Evolutionary conservation across 2,113 vertebrate genomes (phyloP).

Genomic region (Hylia prasina): DNA sequence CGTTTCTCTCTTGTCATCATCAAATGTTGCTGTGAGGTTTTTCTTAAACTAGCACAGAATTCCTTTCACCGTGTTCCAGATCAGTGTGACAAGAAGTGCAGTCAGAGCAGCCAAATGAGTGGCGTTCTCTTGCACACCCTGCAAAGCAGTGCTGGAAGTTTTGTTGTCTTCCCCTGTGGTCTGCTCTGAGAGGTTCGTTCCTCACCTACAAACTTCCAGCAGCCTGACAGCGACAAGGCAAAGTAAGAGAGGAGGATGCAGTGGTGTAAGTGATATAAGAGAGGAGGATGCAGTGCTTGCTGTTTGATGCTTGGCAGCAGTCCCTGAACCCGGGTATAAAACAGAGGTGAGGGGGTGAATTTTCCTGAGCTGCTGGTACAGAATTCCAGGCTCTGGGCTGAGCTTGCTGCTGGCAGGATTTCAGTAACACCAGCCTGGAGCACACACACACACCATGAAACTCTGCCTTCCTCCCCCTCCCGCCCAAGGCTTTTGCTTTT

Average conservation of each 20-base stretch:
- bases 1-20: background rate
- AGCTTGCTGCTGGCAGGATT: background rate
- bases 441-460: background rate
- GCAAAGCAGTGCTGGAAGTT: background rate
- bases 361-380: background rate
- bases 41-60: background rate
- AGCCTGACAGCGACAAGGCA: background rate
- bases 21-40: background rate
- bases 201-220: rapidly evolving
- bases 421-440: background rate
- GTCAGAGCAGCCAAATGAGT: background rate
- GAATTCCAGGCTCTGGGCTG: background rate
- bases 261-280: no score
- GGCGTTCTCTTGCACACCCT: background rate
- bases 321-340: background rate
- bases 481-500: slow-evolving; percentile 30
- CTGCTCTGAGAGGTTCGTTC: background rate
- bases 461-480: slow-evolving; percentile 14
- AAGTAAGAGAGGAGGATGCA: background rate
- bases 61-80: background rate
- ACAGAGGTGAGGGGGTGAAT: rapidly evolving
- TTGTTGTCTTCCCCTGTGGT: background rate
- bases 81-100: background rate
- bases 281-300: rapidly evolving
- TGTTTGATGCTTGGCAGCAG: background rate